Percentiles rank a stretch among this genome's conserved stretches.
These are phyloP conservation scores for Protula sp. DNA, from an alignment of 2,888 invertebrate species.

Conservation along the genomic window DNA sequence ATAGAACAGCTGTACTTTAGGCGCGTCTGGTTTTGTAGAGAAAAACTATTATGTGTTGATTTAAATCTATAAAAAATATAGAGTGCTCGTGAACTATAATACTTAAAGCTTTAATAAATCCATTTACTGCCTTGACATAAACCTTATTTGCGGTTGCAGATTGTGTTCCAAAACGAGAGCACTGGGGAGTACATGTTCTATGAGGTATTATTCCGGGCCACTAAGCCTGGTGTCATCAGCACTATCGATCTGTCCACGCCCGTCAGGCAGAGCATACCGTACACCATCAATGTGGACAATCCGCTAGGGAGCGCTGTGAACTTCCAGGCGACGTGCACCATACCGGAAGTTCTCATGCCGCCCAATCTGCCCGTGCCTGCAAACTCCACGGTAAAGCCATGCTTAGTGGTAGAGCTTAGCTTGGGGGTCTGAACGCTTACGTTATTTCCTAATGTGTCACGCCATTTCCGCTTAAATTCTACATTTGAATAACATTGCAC, in stretches of 20 bases:
- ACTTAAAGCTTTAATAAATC: too few species aligned
- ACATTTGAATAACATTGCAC: too few species aligned
- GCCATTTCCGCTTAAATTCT: too few species aligned
- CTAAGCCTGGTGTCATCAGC: constrained; percentile 40
- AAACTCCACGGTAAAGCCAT: constrained; percentile 43
- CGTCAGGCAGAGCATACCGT: constrained; percentile 47
- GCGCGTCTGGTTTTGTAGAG: too few species aligned
- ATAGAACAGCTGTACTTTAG: too few species aligned
- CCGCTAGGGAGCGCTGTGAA: constrained; percentile 42
- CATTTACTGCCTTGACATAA: too few species aligned
- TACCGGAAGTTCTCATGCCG: constrained; percentile 48
- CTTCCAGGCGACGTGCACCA: constrained; percentile 42
- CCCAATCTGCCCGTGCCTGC: constrained; percentile 45
- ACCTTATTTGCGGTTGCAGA: constrained; percentile 34
- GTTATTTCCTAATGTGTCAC: too few species aligned
- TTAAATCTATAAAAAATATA: too few species aligned
- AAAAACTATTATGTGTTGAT: too few species aligned
- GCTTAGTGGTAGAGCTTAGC: too few species aligned
- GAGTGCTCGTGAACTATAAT: too few species aligned
- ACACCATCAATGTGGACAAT: constrained; percentile 49
- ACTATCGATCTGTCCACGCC: constrained; percentile 47
- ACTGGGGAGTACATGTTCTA: constrained; percentile 52
- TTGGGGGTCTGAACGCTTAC: too few species aligned
- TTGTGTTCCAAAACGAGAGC: constrained; percentile 50
- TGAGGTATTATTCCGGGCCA: constrained; percentile 47